Base-by-base conservation (phyloP, 2,797 vertebrate genomes). In the Lagocephalus sceleratus region DNA sequence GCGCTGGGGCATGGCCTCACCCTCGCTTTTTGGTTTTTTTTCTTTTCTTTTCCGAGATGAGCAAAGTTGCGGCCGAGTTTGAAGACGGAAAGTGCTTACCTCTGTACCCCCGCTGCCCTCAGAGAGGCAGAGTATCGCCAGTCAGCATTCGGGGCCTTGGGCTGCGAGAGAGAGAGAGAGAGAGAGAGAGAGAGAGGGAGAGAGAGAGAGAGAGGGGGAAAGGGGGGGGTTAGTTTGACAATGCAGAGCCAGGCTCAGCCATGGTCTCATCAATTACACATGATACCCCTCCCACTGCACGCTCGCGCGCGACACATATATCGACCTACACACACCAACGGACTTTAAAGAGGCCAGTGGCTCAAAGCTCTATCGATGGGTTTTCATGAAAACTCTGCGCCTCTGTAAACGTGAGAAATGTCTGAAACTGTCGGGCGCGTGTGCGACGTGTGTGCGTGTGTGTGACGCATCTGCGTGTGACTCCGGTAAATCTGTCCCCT, bases 81-180 rank as follows among this genome's bases (percentile, higher is more conserved):
- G 7, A 65, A 73, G 52, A 64, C 58, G 47, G 49, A 79, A 89
- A 85, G 57, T 83, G 84, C 91, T 90, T 90, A 99, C 97, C 96
- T 95, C 69, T 98, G 95, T 91, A 98, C 88, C 86, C 95, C 97
- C 76, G 32, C 32, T 35, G 95, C 93, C 90, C 94, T 94, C 81
- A 99, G 90, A 73, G 96, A 99, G 4, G 97, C 96, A 77, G 97
- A 99, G 87, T 99, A 99, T 83, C 96, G 92, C 97, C 97, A 99
- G 87, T 99, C 97, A 91, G 96, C 94, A 85, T 98, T 95, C 47
- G 95, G 94, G 58, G 94, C 95, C 87, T 97, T 96, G 49, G 95
- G 94, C 97, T 99, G 89, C 56, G 85, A 64, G 54, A 66, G 60
- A 57, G 35, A 63, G 47, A 55, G 52, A 64, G 58, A 55, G 53